Evolutionary conservation across 1,140 invertebrate species (phyloP).

Genomic region (Stegodyphus mimosarum): DNA sequence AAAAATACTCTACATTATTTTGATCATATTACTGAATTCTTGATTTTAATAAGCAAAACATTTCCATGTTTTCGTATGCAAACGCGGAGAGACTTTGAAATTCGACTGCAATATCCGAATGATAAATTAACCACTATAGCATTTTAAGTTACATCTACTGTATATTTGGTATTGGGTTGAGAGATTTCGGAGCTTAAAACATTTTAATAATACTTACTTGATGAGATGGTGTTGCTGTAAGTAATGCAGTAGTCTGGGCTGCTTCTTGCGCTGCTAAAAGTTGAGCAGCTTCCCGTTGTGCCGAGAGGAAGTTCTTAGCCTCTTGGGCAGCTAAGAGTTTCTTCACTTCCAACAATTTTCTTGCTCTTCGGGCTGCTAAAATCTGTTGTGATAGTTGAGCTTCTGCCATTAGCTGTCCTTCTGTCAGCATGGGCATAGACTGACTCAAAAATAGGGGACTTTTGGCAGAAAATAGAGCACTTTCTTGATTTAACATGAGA

Average conservation of each 20-base stretch:
- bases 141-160: too few relatives aligned
- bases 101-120: too few relatives aligned
- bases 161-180: not conserved
- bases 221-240: conserved; percentile 17
- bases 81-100: too few relatives aligned
- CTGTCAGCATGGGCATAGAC: not conserved
- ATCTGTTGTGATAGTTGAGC: conserved; percentile 8
- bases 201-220: conserved; percentile 19
- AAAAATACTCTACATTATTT: too few relatives aligned
- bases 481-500: conserved; percentile 45
- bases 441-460: not conserved
- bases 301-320: conserved; percentile 11
- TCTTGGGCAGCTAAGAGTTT: conserved; percentile 41
- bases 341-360: conserved; percentile 19
- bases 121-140: too few relatives aligned
- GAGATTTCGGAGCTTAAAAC: not conserved
- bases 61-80: too few relatives aligned
- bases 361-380: conserved; percentile 36
- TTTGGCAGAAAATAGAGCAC: not conserved
- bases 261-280: conserved; percentile 2
- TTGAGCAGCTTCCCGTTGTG: conserved; percentile 13
- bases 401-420: not conserved
- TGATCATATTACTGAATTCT: too few relatives aligned
- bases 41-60: too few relatives aligned
- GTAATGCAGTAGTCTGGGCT: not conserved